Evolutionary conservation across 2,113 vertebrate genomes (phyloP), one percentile per base, ranked within the genome.

Genomic region (Microcebus lehilahytsara): DNA sequence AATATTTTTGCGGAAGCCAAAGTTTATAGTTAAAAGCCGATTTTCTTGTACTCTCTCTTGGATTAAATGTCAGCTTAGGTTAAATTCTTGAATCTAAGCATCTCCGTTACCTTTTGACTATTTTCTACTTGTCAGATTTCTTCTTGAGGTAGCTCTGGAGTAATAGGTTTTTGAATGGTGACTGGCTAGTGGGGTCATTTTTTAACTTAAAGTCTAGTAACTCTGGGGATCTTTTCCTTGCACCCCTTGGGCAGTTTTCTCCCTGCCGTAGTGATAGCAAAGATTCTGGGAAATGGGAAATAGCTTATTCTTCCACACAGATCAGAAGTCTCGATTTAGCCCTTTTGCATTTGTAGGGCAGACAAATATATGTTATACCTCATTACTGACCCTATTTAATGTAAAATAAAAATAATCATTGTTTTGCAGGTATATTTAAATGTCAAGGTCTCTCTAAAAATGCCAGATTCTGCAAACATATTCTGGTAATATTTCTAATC

Each of bases 341-440:
- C 0, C 17, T 72, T 92, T 93, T 42, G 16, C 62, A 72, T 94
- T 84, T 95, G 22, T 77, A 58, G 23, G 20, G 23, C 42, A 97
- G 77, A 53, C 85, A 67, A 34, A n/a, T 49, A 14, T 37, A 30
- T 3, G 4, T 81, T 90, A 4, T 71, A 22, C 84, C 27, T 96
- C 81, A 23, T 58, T 84, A 51, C 16, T 84, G 42, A 46, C 67
- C 17, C 30, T 34, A 81, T 72, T 84, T 88, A 79, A 37, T 85
- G 51, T 90, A 75, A 74, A 62, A 72, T 87, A 40, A 84, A 92
- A 72, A 80, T 75, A 27, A 32, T 56, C 20, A 9, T 25, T 56
- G 49, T 86, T 85, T 89, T 23, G 87, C 8, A 87, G 89, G 9
- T 60, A 53, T 93, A 67, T 92, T 97, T 96, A 75, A 69, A 89